Conservation (phyloP, 2,113 vertebrate species). For the Dicrurus megarhynchus region DNA sequence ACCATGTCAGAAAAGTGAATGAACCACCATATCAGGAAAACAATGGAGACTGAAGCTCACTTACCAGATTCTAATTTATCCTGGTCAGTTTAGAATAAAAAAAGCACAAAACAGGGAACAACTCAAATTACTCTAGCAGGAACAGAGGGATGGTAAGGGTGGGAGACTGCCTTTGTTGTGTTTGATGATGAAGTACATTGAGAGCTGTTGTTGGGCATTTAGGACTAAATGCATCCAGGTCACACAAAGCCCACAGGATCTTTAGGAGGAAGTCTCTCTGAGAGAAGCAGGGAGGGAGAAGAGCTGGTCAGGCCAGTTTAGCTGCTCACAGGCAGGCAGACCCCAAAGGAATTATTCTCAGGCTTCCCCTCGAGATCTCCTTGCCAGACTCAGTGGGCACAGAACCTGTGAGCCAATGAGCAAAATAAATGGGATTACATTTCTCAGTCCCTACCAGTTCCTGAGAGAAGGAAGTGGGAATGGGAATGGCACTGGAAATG, state of each 20-base stretch:
- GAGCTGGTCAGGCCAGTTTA: neutral
- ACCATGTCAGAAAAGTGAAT: neutral
- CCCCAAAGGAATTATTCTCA: neutral
- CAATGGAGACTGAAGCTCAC: neutral
- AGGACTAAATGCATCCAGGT: neutral
- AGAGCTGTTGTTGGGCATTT: neutral
- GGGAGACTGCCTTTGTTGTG: neutral
- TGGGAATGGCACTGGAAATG: neutral
- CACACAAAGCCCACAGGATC: neutral
- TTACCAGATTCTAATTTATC: neutral
- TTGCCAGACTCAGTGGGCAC: neutral
- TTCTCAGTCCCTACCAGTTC: neutral
- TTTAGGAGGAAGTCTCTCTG: neutral
- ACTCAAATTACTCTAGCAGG: neutral
- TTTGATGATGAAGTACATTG: neutral
- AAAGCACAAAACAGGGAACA: neutral
- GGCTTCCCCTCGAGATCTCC: neutral
- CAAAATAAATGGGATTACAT: neutral
- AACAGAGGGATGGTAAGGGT: neutral
- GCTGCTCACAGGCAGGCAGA: neutral
- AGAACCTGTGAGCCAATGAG: neutral
- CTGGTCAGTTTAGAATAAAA: neutral
- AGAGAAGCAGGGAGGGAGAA: neutral
- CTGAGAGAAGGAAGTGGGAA: neutral
- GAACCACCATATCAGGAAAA: neutral